Percentiles rank a stretch among this genome's conserved stretches.
Conservation (phyloP, 1,140 invertebrate species). For the Lepidurus apus region DNA sequence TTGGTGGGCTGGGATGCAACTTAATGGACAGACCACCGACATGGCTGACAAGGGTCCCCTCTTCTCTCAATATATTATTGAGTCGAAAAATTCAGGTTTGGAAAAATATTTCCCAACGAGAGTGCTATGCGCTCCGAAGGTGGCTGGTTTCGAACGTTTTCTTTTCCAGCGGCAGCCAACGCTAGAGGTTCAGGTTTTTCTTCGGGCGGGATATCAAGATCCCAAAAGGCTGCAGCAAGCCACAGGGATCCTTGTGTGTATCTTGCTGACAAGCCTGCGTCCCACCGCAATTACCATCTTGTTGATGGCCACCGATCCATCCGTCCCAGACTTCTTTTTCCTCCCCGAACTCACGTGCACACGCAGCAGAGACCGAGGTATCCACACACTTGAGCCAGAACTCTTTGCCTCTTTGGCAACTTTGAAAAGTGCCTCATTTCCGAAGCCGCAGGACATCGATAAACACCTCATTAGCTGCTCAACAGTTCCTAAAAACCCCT, state of each 20-base stretch:
- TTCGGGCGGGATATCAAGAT: background rate
- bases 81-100: background rate
- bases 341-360: background rate
- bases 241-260: conserved; percentile 13
- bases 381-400: too few relatives aligned
- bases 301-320: conserved; percentile 14
- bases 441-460: conserved; percentile 12
- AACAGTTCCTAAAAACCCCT: background rate
- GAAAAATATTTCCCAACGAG: background rate
- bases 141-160: too few relatives aligned
- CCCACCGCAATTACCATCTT: conserved; percentile 17
- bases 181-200: background rate
- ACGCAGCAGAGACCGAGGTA: background rate
- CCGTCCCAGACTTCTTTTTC: background rate
- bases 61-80: background rate
- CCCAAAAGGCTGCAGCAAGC: conserved; percentile 2
- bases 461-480: conserved; percentile 19
- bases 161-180: too few relatives aligned
- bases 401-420: background rate
- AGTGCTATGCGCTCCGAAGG: background rate
- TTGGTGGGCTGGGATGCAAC: background rate
- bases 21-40: conserved; percentile 21
- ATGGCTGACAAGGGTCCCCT: conserved; percentile 2
- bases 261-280: conserved; percentile 20
- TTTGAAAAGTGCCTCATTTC: conserved; percentile 4